Conservation (phyloP, 1,140 invertebrate species). For the Chionoecetes opilio region DNA sequence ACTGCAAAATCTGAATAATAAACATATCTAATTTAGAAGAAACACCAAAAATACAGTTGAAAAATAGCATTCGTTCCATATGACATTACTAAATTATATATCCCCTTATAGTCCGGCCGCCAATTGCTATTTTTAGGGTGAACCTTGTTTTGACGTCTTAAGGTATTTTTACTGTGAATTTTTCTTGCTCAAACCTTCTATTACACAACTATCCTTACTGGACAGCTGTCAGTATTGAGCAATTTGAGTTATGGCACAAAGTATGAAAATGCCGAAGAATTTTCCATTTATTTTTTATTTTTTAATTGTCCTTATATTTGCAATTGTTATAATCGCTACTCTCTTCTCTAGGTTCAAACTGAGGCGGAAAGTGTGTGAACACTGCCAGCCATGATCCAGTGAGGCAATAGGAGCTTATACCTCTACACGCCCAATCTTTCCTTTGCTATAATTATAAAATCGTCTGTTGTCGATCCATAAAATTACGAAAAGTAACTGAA, state of each 20-base stretch:
- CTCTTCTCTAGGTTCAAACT: conserved; percentile 30
- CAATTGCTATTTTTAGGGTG: conserved; percentile 55
- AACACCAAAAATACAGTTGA: too few species aligned
- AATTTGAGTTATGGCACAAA: conserved; percentile 30
- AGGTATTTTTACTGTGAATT: background rate
- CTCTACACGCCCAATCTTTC: too few species aligned
- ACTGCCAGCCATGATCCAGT: background rate
- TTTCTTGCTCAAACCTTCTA: conserved; percentile 40
- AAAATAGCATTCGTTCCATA: too few species aligned
- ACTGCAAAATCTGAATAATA: too few species aligned
- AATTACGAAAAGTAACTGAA: too few species aligned
- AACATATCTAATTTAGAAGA: too few species aligned
- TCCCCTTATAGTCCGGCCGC: conserved; percentile 42
- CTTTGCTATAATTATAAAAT: too few species aligned
- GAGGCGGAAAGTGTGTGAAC: too few species aligned
- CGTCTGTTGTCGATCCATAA: too few species aligned
- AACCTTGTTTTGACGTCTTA: conserved; percentile 54
- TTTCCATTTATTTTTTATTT: background rate
- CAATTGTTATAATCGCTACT: background rate
- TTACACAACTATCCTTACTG: conserved; percentile 40
- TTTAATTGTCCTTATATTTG: too few species aligned
- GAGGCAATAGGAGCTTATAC: conserved; percentile 41
- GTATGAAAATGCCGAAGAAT: background rate
- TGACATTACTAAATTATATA: too few species aligned
- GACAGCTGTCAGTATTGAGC: conserved; percentile 44